Conservation (phyloP, 2,113 vertebrate genomes). For the Axis porcinus region DNA sequence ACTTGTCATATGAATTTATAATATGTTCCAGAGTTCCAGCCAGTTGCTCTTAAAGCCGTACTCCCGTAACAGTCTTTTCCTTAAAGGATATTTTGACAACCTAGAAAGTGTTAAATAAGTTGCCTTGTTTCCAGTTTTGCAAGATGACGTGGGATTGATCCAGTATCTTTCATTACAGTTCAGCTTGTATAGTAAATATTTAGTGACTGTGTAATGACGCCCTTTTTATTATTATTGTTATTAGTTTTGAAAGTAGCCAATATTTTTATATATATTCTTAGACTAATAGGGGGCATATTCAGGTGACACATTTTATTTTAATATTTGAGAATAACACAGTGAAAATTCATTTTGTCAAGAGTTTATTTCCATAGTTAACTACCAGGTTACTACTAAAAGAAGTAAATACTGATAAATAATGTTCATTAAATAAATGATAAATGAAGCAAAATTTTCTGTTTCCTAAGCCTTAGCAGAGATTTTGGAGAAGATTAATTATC, state of each 20-base stretch:
- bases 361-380: background rate
- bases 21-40: background rate
- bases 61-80: background rate
- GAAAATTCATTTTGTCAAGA: slow-evolving; percentile 26
- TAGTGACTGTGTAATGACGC: background rate
- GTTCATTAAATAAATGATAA: background rate
- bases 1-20: background rate
- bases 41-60: background rate
- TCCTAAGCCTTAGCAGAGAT: background rate
- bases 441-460: background rate
- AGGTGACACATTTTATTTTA: background rate
- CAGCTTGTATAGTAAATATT: background rate
- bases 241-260: background rate
- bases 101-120: background rate
- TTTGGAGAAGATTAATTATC: background rate
- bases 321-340: slow-evolving; percentile 40
- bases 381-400: background rate
- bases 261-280: background rate
- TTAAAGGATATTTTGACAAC: background rate
- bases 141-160: background rate
- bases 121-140: background rate
- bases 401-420: background rate
- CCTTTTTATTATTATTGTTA: background rate
- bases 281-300: background rate
- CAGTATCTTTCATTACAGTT: background rate